These are phyloP conservation scores for Campoletis raptor DNA, from an alignment of 2,888 invertebrate species.

Conservation along the genomic window DNA sequence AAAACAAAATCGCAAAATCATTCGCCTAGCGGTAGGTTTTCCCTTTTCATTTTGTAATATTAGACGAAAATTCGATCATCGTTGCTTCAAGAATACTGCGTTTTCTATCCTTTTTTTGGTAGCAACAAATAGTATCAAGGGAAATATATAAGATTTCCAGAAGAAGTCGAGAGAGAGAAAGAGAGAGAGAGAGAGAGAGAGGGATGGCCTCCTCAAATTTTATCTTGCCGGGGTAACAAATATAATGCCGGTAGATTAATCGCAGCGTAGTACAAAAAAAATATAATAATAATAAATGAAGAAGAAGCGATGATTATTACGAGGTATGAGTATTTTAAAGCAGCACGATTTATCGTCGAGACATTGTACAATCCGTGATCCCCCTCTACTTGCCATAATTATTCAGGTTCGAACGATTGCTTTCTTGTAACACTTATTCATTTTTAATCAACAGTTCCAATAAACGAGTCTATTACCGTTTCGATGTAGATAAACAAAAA, in stretches of 20 bases:
- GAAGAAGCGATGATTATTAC: conserved; percentile 44
- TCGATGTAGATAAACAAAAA: conserved; percentile 57
- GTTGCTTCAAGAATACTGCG: conserved; percentile 48
- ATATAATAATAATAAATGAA: conserved; percentile 39
- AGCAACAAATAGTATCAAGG: conserved; percentile 14
- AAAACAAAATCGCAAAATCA: conserved; percentile 25
- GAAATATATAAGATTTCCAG: conserved; percentile 8
- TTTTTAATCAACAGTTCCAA: conserved; percentile 54
- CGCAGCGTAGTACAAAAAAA: conserved; percentile 51
- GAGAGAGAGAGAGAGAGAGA: neutral
- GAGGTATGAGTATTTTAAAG: conserved; percentile 52
- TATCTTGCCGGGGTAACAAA: conserved; percentile 50
- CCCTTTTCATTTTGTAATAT: conserved; percentile 27
- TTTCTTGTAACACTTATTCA: conserved; percentile 50
- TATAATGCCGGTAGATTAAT: conserved; percentile 40
- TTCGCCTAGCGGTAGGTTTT: conserved; percentile 25
- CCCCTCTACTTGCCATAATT: conserved; percentile 63
- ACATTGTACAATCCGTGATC: conserved; percentile 59
- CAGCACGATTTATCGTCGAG: conserved; percentile 51
- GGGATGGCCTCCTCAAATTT: conserved; percentile 38
- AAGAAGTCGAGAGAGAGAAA: conserved; percentile 2
- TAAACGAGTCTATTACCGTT: conserved; percentile 52
- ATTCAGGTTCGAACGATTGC: conserved; percentile 63
- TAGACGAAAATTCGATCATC: conserved; percentile 45
- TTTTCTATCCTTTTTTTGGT: conserved; percentile 44